Base-by-base conservation (phyloP, 2,113 vertebrate species). In the Pristiophorus japonicus region DNA sequence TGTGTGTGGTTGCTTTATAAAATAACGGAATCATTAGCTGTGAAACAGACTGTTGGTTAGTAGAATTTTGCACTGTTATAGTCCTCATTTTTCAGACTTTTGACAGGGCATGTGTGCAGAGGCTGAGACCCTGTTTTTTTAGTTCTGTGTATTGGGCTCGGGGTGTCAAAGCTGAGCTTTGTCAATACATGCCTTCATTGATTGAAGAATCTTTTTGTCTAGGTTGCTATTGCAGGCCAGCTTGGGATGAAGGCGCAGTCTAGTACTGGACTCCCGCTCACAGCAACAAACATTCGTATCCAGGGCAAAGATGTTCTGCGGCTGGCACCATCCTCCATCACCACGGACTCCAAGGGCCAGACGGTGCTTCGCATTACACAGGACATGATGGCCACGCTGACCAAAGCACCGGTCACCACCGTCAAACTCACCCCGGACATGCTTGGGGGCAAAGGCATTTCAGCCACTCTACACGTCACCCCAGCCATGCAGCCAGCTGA, bases 381-480 rank as follows among this genome's bases (percentile, higher is more conserved):
- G 0, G 99, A 99, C 97, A 99, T 99, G 99, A 99, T 99, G 99
- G 99, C 99, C 45, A 99, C 99, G 0, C 97, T 99, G 75, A 98
- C 99, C 96, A 99, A 99, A 96, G 99, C 98, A 24, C 99, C 99
- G 90, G 98, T 99, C 51, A 98, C 99, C 11, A 99, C 99, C 0
- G 98, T 99, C 95, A 99, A 99, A 97, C 97, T 99, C 96, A 99
- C 98, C 4, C 98, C 99, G 63, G 99, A 99, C 96, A 98, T 99
- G 96, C 98, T 99, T 96, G 97, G 98, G 65, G 96, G 98, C 0
- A 99, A 99, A 85, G 98, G 98, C 97, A 98, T 99, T 96, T 99
- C 99, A 0, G 99, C 99, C 0, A 99, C 99, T 20, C 97, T 99
- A 93, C 99, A 99, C 0, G 97, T 99, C 95, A 98, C 98, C 0